Conservation (phyloP, 2,888 invertebrate species). For the Erynnis tages region DNA sequence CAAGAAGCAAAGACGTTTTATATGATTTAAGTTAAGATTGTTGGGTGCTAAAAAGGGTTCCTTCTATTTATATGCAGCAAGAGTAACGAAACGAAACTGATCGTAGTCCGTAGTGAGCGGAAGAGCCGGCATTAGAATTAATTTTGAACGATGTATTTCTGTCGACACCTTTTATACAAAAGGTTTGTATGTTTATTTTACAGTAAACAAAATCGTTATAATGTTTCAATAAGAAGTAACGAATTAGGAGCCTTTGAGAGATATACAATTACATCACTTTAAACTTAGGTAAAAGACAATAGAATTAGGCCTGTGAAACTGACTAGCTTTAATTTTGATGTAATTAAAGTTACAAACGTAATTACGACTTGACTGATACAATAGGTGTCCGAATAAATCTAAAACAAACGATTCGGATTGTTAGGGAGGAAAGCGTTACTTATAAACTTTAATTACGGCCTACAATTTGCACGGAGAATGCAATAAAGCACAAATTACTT, state of each 20-base stretch:
- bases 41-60: constrained; percentile 22
- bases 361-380: too few relatives aligned
- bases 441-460: constrained; percentile 60
- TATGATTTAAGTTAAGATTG: constrained; percentile 24
- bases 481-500: constrained; percentile 73
- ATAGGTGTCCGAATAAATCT: neutral
- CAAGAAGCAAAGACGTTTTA: constrained; percentile 19
- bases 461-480: constrained; percentile 62
- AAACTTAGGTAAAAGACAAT: neutral
- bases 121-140: constrained; percentile 40
- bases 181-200: constrained; percentile 3
- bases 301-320: too few relatives aligned
- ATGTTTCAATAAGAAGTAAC: constrained; percentile 13
- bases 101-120: constrained; percentile 45
- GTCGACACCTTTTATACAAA: constrained; percentile 39
- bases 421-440: constrained; percentile 64
- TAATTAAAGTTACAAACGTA: too few relatives aligned
- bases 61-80: constrained; percentile 57
- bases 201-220: constrained; percentile 4
- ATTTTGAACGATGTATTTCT: constrained; percentile 41
- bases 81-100: constrained; percentile 59
- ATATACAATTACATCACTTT: neutral
- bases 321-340: too few relatives aligned
- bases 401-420: neutral
- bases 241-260: constrained; percentile 1